These are phyloP conservation scores for Tauraco erythrolophus DNA, from an alignment of 2,113 vertebrate genomes.

Conservation along the genomic window DNA sequence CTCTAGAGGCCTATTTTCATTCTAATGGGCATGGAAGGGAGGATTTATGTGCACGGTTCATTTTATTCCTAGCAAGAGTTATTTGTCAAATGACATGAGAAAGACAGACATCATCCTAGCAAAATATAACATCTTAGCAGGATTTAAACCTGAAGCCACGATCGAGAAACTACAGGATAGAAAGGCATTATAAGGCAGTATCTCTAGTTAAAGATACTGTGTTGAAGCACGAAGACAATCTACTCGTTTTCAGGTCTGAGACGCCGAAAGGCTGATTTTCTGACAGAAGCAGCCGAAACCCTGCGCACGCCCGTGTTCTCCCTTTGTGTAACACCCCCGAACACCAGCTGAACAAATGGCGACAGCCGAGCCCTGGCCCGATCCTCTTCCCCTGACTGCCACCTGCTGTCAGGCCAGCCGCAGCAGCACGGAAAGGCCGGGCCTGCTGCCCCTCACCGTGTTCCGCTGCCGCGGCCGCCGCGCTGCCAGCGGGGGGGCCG, in stretches of 20 bases:
- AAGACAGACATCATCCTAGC: not conserved
- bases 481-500: no score
- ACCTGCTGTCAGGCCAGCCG: slow-evolving; percentile 15
- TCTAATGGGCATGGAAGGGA: not conserved
- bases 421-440: not conserved
- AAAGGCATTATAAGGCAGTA: not conserved
- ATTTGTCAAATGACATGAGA: not conserved
- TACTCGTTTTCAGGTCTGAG: not conserved
- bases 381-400: slow-evolving; percentile 30
- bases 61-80: not conserved
- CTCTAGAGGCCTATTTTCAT: not conserved
- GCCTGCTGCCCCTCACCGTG: no score
- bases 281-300: not conserved
- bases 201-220: not conserved
- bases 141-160: not conserved
- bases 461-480: no score
- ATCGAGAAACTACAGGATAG: not conserved
- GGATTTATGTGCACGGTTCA: not conserved
- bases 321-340: fast-evolving
- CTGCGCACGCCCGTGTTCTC: fast-evolving
- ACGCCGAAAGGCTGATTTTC: not conserved
- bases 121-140: fast-evolving
- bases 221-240: not conserved
- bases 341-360: fast-evolving
- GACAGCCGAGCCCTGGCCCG: not conserved